phyloP scores from a whole-genome alignment of 2,888 invertebrate genomes.

The Euphydryas editha region DNA sequence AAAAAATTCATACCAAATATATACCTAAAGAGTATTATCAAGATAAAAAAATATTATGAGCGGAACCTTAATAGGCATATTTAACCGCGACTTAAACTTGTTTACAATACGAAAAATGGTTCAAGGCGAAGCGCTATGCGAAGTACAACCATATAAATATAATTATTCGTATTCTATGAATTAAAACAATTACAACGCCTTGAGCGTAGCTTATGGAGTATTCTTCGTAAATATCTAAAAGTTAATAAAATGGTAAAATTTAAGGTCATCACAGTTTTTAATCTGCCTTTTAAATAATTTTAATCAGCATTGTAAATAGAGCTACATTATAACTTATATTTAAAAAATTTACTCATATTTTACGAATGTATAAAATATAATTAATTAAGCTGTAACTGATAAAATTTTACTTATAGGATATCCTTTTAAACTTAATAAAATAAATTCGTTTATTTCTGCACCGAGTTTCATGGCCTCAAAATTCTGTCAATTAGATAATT shows the following conservation, averaged over 20 bases:
- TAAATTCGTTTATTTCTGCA: slow-evolving; percentile 1
- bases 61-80: slow-evolving; percentile 14
- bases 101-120: slow-evolving; percentile 49
- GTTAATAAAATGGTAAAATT: too few species aligned
- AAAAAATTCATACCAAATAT: not conserved
- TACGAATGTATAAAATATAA: not conserved
- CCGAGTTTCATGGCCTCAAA: not conserved
- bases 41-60: not conserved
- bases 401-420: not conserved
- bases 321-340: not conserved
- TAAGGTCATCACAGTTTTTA: too few species aligned
- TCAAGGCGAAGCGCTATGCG: slow-evolving; percentile 54
- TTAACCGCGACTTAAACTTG: slow-evolving; percentile 42
- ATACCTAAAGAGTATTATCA: not conserved
- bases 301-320: too few species aligned
- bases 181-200: not conserved
- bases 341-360: not conserved
- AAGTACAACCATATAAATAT: slow-evolving; percentile 48
- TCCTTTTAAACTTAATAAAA: slow-evolving; percentile 9
- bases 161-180: not conserved
- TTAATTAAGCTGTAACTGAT: not conserved
- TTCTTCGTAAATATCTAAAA: not conserved
- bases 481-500: slow-evolving; percentile 6
- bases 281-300: too few species aligned
- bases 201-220: not conserved